Evolutionary conservation across 2,888 invertebrate species (phyloP), one percentile per base, ranked within the genome.

Genomic region (Caprella mutica): DNA sequence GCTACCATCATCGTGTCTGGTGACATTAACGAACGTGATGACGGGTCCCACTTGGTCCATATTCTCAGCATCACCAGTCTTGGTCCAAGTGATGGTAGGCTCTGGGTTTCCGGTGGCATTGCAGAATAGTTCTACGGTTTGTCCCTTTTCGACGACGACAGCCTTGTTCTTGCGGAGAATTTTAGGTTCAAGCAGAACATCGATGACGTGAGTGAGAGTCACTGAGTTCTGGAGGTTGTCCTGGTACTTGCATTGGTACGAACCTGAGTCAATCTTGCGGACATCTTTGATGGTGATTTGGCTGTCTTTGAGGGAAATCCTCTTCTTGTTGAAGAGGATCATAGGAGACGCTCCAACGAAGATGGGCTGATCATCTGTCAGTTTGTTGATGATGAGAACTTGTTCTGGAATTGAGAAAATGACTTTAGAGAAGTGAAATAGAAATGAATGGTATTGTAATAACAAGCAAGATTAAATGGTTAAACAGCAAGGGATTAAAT

Each of bases 1-100:
- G 39, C 38, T 52, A 12, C 64, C 64, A 26, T 60, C 59, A 21
- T 60, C 58, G 21, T 64, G 60, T 12, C 64, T 52, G 46, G 60
- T 58, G 12, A 64, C 64, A 14, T 55, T 50, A n/a, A 55, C 55
- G 19, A 64, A 26, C 17, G 54, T 58, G 48, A 64, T 64, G 56
- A 57, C 60, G 14, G 46, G 26, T 8, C 64, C 64, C 50, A 52
- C 52, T 23, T 61, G 58, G 21, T 55, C 40, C n/a, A n/a, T n/a
- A n/a, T n/a, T n/a, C 14, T 56, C 42, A 29, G 46, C 52, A 3
- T 27, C 48, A 1, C 58, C 58, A 3, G 61, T 56, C 14, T 52
- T 55, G 35, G 58, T 51, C 61, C 61, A 61, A 19, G 30, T 54
- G 35, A 61, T 58, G 44, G 42, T 38, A 3, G 61, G 58, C n/a